Base-by-base conservation (phyloP, 2,797 vertebrate species). In the Halcyon leucocephala region DNA sequence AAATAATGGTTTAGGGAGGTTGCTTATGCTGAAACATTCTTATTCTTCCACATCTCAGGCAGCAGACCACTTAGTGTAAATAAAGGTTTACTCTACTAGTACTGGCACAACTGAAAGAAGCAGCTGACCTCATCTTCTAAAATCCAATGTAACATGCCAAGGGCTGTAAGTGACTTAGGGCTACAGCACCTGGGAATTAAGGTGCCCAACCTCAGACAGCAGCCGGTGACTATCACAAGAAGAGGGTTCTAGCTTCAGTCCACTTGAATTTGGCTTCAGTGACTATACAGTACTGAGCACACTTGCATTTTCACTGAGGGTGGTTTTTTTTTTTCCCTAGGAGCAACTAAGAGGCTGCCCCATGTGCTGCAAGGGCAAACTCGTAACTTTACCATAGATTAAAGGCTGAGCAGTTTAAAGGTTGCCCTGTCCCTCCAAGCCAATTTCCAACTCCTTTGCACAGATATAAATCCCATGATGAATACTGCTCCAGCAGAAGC, bases 221-320 rank as follows among this genome's bases (percentile, higher is more conserved):
- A 52, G 35, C 48, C 25, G 37, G 12, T 37, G 44, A 26, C 67
- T 64, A 17, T 24, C 70, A 46, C 0, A 57, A 57, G 31, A 55
- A 67, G 28, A 58, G 8, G 24, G 26, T 46, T 86, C 80, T 69
- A 57, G 20, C 22, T 89, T 60, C 35, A 93, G 46, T 5, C 19
- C 35, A 14, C 52, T 64, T 52, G 33, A 65, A 25, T 69, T 64
- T 77, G 25, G 42, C 35, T 79, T 82, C 64, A 62, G 33, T 58
- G 25, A 67, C 65, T 54, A 13, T 6, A 18, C 0, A 1, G 13
- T 37, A 29, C 29, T 58, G 17, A 69, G 42, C 1, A 1, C 24
- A 12, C 12, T 62, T 79, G 22, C 33, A 89, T 89, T 89, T 72
- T 44, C 70, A 72, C 15, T 7, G 19, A 57, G 33, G 33, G 33